Percentiles rank a stretch among this genome's conserved stretches.
These are phyloP conservation scores for Barnardius zonarius DNA, from an alignment of 2,113 vertebrate genomes.

Conservation along the genomic window DNA sequence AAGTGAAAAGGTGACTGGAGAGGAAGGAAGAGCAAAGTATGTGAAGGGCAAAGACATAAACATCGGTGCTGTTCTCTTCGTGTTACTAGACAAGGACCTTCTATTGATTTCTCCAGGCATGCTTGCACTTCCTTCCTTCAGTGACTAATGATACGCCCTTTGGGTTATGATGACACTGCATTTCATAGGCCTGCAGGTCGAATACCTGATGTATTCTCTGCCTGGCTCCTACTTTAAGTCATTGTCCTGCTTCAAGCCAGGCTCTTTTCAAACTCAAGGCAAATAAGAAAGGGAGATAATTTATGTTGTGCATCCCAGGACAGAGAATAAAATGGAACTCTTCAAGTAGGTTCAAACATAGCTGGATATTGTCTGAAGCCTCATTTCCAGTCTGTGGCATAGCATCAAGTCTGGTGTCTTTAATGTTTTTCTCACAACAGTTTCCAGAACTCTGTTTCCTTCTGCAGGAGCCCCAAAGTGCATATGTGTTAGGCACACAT, in stretches of 20 bases:
- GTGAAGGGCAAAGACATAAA: conserved; percentile 80
- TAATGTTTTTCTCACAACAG: conserved; percentile 67
- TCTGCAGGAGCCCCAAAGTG: conserved; percentile 55
- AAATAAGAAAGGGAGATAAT: conserved; percentile 36
- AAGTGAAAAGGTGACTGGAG: conserved; percentile 60
- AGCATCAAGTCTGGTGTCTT: conserved; percentile 26
- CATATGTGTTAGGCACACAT: conserved; percentile 67
- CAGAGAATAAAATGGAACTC: neutral
- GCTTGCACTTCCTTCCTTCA: conserved; percentile 68
- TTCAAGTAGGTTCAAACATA: neutral
- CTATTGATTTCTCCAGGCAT: conserved; percentile 73
- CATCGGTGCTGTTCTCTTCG: conserved; percentile 58
- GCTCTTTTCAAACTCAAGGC: conserved; percentile 19
- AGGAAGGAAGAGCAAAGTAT: conserved; percentile 66
- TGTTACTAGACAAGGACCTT: conserved; percentile 72
- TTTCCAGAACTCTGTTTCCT: conserved; percentile 64
- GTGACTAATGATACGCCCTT: conserved; percentile 73
- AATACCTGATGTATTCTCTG: conserved; percentile 64
- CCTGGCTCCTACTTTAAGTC: conserved; percentile 51
- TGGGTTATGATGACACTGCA: conserved; percentile 73
- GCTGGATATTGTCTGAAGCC: neutral
- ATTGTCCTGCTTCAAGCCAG: neutral
- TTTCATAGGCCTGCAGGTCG: conserved; percentile 62
- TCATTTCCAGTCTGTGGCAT: neutral
- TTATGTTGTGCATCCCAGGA: neutral